Base-by-base conservation (phyloP, 1,140 invertebrate species). In the Halictus rubicundus region DNA sequence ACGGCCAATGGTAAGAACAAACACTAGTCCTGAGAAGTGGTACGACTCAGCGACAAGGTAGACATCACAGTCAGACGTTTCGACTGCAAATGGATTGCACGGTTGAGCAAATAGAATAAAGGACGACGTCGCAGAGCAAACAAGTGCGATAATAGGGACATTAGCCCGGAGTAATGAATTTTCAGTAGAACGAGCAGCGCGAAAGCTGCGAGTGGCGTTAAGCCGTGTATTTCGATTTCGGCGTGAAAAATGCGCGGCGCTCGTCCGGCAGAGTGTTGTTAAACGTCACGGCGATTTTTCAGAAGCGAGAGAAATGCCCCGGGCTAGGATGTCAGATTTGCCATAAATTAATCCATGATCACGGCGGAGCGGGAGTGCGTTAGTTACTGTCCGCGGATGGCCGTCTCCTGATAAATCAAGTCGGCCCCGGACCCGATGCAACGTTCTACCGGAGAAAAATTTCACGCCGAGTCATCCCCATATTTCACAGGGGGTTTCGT, bases 341-440 rank as follows among this genome's bases (percentile, higher is more conserved):
- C 46, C 16, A 78, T 72, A 72, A 78, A 78, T 78, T 78, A 72
- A 72, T 78, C 69, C 37, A 1, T 37, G 76, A 71, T 71, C 39
- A 37, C 32, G 42, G 32, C 42, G 12, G 8, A 19, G 21, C 54
- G 3, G 54, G 14, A 5, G 9, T 32, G 76, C 25, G 68, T 78
- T 78, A 78, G 69, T 78, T 65, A 54, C 76, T 57, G 76, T 78
- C 69, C 60, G 14, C 46, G 12, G 49, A 25, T 16, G 27, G 0
- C 12, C 19, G 76, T 3, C 27, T 64, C 60, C 49, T 39, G 60
- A 78, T 78, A 78, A 78, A 78, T 78, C 76, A 72, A 46, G 8
- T 9, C 2, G 9, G 16, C 25, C 10, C 42, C 32, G 39, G n/a
- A 32, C 32, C 32, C 32, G 19, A 46, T 9, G 60, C 60, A 25